Conservation (phyloP, 2,888 invertebrate species). For the Nomada flava region DNA sequence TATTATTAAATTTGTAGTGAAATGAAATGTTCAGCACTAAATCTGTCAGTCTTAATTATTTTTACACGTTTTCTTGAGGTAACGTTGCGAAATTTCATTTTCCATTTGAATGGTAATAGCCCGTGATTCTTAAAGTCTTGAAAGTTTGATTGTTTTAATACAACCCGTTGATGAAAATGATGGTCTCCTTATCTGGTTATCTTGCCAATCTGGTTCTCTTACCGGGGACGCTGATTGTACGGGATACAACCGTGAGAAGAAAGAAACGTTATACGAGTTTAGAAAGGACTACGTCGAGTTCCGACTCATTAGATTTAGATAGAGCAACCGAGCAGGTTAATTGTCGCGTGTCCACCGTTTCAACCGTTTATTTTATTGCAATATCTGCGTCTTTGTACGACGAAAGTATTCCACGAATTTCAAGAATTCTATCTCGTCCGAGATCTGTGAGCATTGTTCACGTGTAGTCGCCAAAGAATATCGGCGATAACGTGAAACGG, state of each 20-base stretch:
- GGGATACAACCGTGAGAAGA: slow-evolving; percentile 55
- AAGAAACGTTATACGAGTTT: slow-evolving; percentile 49
- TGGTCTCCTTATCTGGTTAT: neutral
- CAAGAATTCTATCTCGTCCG: neutral
- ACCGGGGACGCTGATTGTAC: slow-evolving; percentile 34
- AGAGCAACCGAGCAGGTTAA: slow-evolving; percentile 41
- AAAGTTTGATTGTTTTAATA: neutral
- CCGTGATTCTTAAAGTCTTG: neutral
- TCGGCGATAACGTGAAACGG: neutral
- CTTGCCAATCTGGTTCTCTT: slow-evolving; percentile 10
- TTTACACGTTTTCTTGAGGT: no score
- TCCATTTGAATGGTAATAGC: no score
- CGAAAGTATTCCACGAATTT: neutral
- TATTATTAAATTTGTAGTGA: no score
- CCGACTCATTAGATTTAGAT: slow-evolving; percentile 45
- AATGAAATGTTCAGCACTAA: no score
- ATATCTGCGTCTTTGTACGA: slow-evolving; percentile 4
- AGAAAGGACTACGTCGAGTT: slow-evolving; percentile 16
- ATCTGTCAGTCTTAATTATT: no score
- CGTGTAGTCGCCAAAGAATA: neutral
- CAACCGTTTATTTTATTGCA: slow-evolving; percentile 37
- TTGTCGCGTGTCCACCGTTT: slow-evolving; percentile 47
- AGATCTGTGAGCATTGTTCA: neutral
- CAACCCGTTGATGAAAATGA: neutral
- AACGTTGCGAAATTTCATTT: no score